phyloP scores from a whole-genome alignment of 2,888 invertebrate species.

The Tiphia femorata region DNA sequence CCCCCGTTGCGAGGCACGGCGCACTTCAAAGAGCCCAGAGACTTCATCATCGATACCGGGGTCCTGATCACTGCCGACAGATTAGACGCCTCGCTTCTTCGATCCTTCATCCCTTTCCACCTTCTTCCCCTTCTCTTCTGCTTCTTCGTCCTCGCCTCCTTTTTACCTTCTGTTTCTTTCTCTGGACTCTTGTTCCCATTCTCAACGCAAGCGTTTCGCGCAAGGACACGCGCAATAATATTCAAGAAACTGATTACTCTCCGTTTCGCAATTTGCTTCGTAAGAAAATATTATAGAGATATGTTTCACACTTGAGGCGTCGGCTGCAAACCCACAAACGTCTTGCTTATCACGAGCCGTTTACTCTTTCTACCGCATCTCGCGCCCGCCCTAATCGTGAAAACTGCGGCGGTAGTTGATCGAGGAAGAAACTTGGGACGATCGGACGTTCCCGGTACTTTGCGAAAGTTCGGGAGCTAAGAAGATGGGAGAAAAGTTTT shows the following conservation, averaged over 20 bases:
- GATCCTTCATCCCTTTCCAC: conserved; percentile 21
- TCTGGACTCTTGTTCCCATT: no score
- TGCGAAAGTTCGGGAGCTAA: conserved; percentile 30
- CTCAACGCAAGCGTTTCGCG: no score
- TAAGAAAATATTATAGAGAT: no score
- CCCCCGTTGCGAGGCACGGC: conserved; percentile 62
- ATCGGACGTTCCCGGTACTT: conserved; percentile 15
- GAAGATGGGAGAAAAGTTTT: conserved; percentile 48
- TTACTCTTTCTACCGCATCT: no score
- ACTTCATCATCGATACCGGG: conserved; percentile 67
- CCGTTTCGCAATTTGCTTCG: no score
- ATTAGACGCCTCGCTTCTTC: conserved; percentile 62
- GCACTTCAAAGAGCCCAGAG: conserved; percentile 65
- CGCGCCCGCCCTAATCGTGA: no score
- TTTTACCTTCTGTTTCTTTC: no score
- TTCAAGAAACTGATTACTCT: no score
- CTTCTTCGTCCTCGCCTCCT: not conserved
- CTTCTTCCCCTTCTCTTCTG: not conserved
- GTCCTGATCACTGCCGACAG: conserved; percentile 67
- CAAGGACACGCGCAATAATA: no score
- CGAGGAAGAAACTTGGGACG: not conserved
- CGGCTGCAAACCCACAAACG: no score
- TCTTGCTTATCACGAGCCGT: no score
- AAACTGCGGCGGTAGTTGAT: conserved; percentile 42
- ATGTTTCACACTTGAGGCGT: no score